phyloP scores from a whole-genome alignment of 2,888 invertebrate species.

The Spodoptera picta region DNA sequence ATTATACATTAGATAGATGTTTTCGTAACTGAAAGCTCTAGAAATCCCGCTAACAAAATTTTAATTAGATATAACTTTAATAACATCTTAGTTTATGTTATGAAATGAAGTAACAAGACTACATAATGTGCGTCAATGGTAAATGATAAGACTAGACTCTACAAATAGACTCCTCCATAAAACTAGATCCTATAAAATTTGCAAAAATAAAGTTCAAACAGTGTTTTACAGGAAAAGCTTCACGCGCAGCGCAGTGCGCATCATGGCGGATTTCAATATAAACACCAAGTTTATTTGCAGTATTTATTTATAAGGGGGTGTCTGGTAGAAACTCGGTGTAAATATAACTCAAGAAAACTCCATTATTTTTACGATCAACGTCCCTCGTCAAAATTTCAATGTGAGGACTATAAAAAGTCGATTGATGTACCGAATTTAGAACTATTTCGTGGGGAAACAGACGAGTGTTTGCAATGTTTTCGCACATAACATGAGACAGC shows the following conservation, averaged over 20 bases:
- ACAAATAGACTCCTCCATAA: slow-evolving; percentile 15
- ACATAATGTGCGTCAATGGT: slow-evolving; percentile 8
- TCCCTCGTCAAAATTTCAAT: slow-evolving; percentile 64
- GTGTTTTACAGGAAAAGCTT: slow-evolving; percentile 17
- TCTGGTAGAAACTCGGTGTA: slow-evolving; percentile 50
- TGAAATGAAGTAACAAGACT: slow-evolving; percentile 1
- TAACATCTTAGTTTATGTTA: not conserved
- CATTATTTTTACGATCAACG: slow-evolving; percentile 63
- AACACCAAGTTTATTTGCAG: slow-evolving; percentile 39
- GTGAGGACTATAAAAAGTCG: slow-evolving; percentile 63
- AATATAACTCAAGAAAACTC: slow-evolving; percentile 40
- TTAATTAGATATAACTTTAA: not conserved
- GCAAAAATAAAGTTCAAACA: slow-evolving; percentile 18
- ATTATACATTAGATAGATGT: too few relatives aligned
- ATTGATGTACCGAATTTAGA: slow-evolving; percentile 65
- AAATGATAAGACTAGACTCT: slow-evolving; percentile 4
- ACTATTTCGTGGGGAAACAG: slow-evolving; percentile 41
- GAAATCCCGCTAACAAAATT: too few relatives aligned
- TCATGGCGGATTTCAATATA: slow-evolving; percentile 41
- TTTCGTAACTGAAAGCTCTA: too few relatives aligned
- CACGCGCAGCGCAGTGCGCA: slow-evolving; percentile 3
- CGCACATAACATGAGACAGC: slow-evolving; percentile 25
- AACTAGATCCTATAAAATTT: slow-evolving; percentile 13
- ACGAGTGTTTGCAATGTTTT: slow-evolving; percentile 36
- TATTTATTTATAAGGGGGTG: slow-evolving; percentile 47